These are phyloP conservation scores for Glyptemys insculpta DNA, from an alignment of 2,797 vertebrate species.

Conservation along the genomic window DNA sequence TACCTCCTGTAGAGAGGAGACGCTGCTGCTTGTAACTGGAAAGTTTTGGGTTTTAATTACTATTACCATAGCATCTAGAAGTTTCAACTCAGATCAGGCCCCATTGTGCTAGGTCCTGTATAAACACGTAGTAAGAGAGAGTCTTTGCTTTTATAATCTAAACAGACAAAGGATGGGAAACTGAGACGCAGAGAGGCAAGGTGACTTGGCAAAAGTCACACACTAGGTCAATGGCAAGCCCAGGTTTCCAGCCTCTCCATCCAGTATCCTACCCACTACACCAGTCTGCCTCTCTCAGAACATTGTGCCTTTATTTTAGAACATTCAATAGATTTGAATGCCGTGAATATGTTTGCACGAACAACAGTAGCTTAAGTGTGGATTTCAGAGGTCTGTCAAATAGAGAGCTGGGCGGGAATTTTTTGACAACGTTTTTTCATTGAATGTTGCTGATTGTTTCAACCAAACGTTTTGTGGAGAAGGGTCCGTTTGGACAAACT, in stretches of 20 bases:
- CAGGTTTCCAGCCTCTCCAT: background rate
- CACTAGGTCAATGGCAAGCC: background rate
- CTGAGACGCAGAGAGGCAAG: background rate
- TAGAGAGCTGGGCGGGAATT: background rate
- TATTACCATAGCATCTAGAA: background rate
- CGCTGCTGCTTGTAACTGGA: background rate
- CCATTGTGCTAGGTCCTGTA: background rate
- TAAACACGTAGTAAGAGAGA: background rate
- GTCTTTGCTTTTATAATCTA: background rate
- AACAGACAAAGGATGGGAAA: rapidly evolving
- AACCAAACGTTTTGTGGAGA: background rate
- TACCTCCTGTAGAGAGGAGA: background rate
- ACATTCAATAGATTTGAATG: background rate
- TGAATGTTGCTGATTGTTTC: background rate
- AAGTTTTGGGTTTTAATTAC: background rate
- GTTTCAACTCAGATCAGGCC: background rate
- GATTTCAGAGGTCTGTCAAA: background rate
- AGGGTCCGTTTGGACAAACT: background rate
- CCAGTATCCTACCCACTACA: background rate
- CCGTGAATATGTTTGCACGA: background rate
- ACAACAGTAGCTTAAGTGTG: background rate
- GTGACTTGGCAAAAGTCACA: background rate
- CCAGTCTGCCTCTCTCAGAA: background rate
- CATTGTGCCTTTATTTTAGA: background rate
- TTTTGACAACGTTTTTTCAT: background rate